A percentile compares a stretch with the other conserved stretches of the same genome.
These are phyloP conservation scores for Coelinius sp. DNA, from an alignment of 2,888 invertebrate species.

Conservation along the genomic window DNA sequence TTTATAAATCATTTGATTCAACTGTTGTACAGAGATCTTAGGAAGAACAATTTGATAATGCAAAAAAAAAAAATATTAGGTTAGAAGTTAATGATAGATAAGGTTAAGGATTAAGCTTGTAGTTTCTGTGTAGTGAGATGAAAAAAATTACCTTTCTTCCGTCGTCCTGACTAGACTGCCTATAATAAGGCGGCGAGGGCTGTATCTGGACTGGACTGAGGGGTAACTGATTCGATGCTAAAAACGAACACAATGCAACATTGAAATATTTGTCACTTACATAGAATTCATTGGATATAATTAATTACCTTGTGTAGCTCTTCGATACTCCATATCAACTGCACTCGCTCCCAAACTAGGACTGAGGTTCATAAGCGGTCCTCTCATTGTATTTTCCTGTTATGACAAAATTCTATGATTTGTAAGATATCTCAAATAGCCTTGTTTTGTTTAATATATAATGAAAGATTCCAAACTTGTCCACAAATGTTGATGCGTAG, in stretches of 20 bases:
- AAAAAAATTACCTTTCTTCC: slow-evolving; percentile 73
- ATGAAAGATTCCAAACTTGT: slow-evolving; percentile 57
- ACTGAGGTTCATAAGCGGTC: slow-evolving; percentile 69
- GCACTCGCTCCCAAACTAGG: slow-evolving; percentile 65
- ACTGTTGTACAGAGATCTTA: background rate
- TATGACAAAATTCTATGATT: slow-evolving; percentile 37
- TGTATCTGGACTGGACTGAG: slow-evolving; percentile 75
- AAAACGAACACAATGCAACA: slow-evolving; percentile 38
- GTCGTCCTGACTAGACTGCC: slow-evolving; percentile 73
- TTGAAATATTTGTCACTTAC: background rate
- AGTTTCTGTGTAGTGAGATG: background rate
- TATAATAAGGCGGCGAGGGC: slow-evolving; percentile 73
- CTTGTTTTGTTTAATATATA: slow-evolving; percentile 2
- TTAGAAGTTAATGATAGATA: too few relatives aligned
- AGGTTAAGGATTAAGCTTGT: too few relatives aligned
- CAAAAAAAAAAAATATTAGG: background rate
- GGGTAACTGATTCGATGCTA: slow-evolving; percentile 71
- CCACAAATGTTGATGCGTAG: slow-evolving; percentile 74
- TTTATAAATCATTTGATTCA: background rate
- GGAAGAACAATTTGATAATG: background rate
- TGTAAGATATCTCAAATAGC: background rate
- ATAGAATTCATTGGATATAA: background rate
- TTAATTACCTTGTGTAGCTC: slow-evolving; percentile 61
- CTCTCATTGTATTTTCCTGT: slow-evolving; percentile 68
- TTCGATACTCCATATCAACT: slow-evolving; percentile 66